Conservation (phyloP, 2,113 vertebrate species). For the Plecturocebus donacophilus region DNA sequence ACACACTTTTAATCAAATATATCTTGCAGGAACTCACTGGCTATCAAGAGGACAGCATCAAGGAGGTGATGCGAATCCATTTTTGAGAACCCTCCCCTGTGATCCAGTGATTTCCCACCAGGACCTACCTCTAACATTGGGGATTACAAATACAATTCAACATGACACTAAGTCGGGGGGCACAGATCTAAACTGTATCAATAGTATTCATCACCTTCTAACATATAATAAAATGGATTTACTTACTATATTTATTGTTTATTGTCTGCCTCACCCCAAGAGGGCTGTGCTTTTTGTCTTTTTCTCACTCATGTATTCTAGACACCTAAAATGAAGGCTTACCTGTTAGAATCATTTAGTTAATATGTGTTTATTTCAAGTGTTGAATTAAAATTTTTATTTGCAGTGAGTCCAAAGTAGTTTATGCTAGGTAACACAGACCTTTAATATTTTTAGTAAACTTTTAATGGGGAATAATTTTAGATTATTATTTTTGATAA, state of each 20-base stretch:
- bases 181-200: too few species aligned
- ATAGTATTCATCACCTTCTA: not conserved
- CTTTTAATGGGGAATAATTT: not conserved
- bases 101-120: too few species aligned
- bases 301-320: not conserved
- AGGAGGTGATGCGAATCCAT: too few species aligned
- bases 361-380: not conserved
- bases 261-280: not conserved
- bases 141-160: too few species aligned
- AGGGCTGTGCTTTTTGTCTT: not conserved
- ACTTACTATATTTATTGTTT: not conserved
- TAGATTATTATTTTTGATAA: not conserved
- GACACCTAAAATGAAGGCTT: not conserved
- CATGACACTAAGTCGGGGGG: too few species aligned
- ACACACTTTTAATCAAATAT: too few species aligned
- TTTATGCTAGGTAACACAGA: not conserved
- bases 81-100: too few species aligned
- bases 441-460: conserved; percentile 7
- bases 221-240: not conserved
- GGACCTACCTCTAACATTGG: too few species aligned
- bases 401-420: not conserved
- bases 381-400: not conserved
- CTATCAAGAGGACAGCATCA: too few species aligned
- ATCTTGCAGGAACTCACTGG: too few species aligned
- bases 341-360: not conserved